Evolutionary conservation across 2,888 invertebrate species (phyloP), one percentile per base, ranked within the genome.

Genomic region (Theretra japonica): DNA sequence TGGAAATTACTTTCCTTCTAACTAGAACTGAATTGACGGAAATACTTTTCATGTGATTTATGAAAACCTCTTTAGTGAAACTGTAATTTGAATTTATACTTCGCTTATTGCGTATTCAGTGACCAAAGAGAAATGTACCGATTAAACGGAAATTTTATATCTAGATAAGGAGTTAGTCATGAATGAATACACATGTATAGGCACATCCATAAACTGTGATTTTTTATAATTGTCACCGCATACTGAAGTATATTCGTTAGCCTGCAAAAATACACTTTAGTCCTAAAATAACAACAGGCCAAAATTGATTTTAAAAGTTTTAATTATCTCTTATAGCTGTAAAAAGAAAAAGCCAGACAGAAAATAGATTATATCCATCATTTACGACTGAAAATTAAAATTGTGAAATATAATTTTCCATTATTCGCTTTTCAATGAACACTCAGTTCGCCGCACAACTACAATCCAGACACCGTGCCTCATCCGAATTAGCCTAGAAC

Each of bases 401-500:
- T 53, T 19, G n/a, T 53, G 53, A 30, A 56, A 28, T 28, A 17
- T 7, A n/a, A 21, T 53, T 70, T 53, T 21, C 30, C 21, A 56
- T 56, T 71, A 65, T 50, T 28, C 59, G 60, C 60, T 60, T 15
- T 56, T 48, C 23, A 65, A 30, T 23, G 48, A 50, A 21, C 60
- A 79, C 28, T 79, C 65, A 4, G 72, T 72, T 77, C 76, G 73
- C 76, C 70, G 75, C 75, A 79, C 79, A 76, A 80, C 77, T 78
- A 77, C 79, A 77, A 76, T 77, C 81, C 84, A 84, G 86, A 85
- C 84, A 74, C 79, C 74, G 70, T 75, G 81, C 82, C 79, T 79
- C 83, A 77, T 79, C 83, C 79, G 80, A 87, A 88, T 88, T 88
- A 88, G 88, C 81, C 77, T 76, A 77, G 79, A 79, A 83, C 82